Evolutionary conservation across 2,113 vertebrate genomes (phyloP).

Genomic region (Myrmecophaga tridactyla): DNA sequence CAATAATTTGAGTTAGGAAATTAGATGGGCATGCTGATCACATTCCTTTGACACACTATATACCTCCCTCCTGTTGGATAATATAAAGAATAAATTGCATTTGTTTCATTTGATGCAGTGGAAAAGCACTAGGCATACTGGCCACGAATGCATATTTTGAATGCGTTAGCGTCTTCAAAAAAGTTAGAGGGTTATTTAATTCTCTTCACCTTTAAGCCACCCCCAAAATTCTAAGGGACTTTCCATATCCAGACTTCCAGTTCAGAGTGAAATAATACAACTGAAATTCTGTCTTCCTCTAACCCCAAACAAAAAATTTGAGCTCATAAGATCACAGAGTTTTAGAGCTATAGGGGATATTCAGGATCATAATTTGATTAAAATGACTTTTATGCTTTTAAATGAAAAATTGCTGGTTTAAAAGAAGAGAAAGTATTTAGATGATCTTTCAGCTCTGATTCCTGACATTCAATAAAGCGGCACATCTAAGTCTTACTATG

Average conservation of each 20-base stretch:
- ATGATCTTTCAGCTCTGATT: slow-evolving; percentile 72
- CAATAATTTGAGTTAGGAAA: slow-evolving; percentile 13
- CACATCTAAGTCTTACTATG: slow-evolving; percentile 73
- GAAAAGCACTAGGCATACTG: background rate
- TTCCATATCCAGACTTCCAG: background rate
- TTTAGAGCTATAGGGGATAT: slow-evolving; percentile 56
- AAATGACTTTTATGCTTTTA: slow-evolving; percentile 73
- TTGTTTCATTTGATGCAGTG: background rate
- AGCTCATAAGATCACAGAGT: background rate
- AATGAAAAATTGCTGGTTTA: slow-evolving; percentile 39
- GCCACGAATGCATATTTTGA: background rate
- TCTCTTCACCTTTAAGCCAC: background rate
- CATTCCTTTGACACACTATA: background rate
- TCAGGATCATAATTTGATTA: slow-evolving; percentile 69
- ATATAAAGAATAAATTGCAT: background rate
- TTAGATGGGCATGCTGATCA: background rate
- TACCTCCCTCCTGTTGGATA: background rate
- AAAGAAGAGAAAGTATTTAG: slow-evolving; percentile 57
- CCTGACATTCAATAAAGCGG: slow-evolving; percentile 76
- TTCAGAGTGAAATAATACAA: slow-evolving; percentile 11
- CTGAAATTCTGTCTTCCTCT: slow-evolving; percentile 18
- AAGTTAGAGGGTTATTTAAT: background rate
- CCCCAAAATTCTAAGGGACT: background rate
- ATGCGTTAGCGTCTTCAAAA: background rate
- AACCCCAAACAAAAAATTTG: slow-evolving; percentile 52